Percentiles rank a stretch among this genome's conserved stretches.
Conservation (phyloP, 1,140 invertebrate species). For the Lepeophtheirus salmonis region DNA sequence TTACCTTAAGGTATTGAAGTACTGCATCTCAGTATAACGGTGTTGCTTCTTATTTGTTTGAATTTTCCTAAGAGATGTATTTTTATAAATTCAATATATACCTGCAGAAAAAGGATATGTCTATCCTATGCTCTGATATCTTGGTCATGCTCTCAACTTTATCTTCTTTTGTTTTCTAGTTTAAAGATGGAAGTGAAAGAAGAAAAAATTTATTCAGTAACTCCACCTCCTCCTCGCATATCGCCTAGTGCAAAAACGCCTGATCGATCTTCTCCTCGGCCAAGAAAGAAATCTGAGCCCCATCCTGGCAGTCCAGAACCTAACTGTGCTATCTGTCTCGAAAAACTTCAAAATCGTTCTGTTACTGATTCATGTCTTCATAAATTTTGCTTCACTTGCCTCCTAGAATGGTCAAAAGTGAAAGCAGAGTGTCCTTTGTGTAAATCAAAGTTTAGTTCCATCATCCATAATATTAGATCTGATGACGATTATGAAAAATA, state of each 20-base stretch:
- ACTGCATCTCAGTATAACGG: no score
- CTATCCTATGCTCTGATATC: no score
- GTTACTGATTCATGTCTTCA: constrained; percentile 80
- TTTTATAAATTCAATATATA: no score
- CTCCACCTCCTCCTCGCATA: no score
- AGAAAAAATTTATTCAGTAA: not conserved
- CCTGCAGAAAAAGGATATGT: no score
- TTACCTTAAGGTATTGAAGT: no score
- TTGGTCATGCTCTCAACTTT: no score
- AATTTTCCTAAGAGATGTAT: no score
- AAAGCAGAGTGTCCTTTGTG: constrained; percentile 85
- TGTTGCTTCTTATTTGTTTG: no score
- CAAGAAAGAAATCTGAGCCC: not conserved
- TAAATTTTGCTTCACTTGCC: constrained; percentile 78
- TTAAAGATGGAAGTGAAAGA: not conserved
- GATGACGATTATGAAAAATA: constrained; percentile 73
- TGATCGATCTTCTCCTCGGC: not conserved
- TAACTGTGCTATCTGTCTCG: constrained; percentile 69
- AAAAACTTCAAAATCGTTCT: constrained; percentile 61
- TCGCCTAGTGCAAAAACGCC: no score
- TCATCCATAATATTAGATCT: constrained; percentile 74
- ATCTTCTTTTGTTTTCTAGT: not conserved
- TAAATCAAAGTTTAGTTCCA: constrained; percentile 70
- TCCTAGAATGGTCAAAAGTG: constrained; percentile 84
- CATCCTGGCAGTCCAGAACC: constrained; percentile 12